Percentiles rank a stretch among this genome's conserved stretches.
These are phyloP conservation scores for Leptosomus discolor DNA, from an alignment of 2,113 vertebrate species.

Conservation along the genomic window DNA sequence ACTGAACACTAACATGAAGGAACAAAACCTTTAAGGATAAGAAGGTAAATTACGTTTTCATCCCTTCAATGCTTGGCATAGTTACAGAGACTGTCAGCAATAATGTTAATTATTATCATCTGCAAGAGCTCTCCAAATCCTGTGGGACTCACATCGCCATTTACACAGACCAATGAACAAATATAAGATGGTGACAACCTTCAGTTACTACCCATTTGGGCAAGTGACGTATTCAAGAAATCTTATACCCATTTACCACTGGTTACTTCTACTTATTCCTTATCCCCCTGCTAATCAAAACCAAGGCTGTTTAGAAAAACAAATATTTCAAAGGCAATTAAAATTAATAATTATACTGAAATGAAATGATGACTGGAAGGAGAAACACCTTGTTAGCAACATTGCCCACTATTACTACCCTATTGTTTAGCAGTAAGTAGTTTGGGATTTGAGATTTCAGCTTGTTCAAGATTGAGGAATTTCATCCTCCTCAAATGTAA, in stretches of 20 bases:
- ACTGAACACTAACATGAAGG: neutral
- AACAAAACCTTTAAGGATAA: neutral
- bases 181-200: neutral
- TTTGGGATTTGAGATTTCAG: neutral
- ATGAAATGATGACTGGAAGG: neutral
- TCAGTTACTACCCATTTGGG: neutral
- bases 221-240: neutral
- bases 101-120: slow-evolving; percentile 7
- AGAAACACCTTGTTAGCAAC: neutral
- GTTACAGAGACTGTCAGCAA: neutral
- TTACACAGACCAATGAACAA: neutral
- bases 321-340: neutral
- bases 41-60: neutral
- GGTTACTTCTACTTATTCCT: neutral
- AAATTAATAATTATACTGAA: neutral
- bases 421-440: neutral
- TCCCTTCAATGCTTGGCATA: neutral
- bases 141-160: neutral
- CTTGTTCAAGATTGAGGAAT: neutral
- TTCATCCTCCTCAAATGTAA: neutral
- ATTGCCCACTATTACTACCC: neutral
- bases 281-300: neutral
- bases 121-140: neutral
- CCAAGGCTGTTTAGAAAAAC: neutral
- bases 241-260: neutral